Percentiles rank a stretch among this genome's conserved stretches.
phyloP scores from a whole-genome alignment of 2,888 invertebrate species.

The Lysandra coridon region DNA sequence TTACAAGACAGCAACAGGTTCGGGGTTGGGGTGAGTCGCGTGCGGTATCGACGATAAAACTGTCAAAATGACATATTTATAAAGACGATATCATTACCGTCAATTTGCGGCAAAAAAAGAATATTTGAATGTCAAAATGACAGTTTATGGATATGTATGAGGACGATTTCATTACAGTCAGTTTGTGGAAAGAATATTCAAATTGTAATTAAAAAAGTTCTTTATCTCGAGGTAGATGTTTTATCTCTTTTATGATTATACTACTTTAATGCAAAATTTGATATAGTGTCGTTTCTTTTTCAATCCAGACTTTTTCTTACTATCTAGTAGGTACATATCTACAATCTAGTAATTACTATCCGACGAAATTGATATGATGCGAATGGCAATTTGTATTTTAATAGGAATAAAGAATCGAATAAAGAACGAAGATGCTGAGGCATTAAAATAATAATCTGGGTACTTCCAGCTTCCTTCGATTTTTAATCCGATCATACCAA shows the following conservation, averaged over 20 bases:
- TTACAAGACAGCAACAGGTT: conserved; percentile 28
- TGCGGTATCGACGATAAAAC: conserved; percentile 14
- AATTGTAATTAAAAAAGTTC: background rate
- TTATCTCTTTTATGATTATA: background rate
- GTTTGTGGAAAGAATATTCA: background rate
- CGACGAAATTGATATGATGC: too few relatives aligned
- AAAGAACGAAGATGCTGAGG: too few relatives aligned
- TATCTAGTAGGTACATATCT: too few relatives aligned
- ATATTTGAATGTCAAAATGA: background rate
- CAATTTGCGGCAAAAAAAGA: background rate
- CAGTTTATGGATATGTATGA: background rate
- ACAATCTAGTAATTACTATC: too few relatives aligned
- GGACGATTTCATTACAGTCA: background rate
- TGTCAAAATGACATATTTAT: conserved; percentile 6
- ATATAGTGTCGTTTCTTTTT: too few relatives aligned
- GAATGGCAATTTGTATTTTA: too few relatives aligned
- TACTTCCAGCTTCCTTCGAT: background rate
- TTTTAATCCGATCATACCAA: background rate
- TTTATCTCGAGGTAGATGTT: background rate
- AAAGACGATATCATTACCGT: background rate
- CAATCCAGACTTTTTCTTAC: too few relatives aligned
- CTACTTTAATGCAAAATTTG: background rate
- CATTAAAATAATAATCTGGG: too few relatives aligned
- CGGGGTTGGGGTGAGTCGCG: background rate
- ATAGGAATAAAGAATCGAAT: too few relatives aligned